Evolutionary conservation across 2,888 invertebrate genomes (phyloP), one percentile per base, ranked within the genome.

Genomic region (Quadroppia sp.): DNA sequence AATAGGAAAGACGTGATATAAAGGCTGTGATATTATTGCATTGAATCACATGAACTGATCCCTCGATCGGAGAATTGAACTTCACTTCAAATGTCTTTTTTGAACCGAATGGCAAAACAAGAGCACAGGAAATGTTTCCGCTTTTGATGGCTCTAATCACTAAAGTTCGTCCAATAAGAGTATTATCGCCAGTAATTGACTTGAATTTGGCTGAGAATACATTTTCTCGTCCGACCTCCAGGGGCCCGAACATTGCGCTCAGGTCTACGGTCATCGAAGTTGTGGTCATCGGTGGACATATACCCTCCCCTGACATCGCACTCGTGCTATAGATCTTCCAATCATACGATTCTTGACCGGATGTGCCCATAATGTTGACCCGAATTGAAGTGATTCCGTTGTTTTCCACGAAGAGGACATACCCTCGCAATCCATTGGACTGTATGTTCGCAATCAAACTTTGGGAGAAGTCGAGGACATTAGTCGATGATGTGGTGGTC

Each of bases 111-210:
- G 79, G 78, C 53, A 78, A 74, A 25, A 79, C 75, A 15, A 76
- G 75, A 17, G 78, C 76, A 64, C 79, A 79, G 7, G 77, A 75
- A 11, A 75, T 36, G 6, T 74, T 50, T 11, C 78, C 78, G 32
- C 75, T 77, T 50, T 77, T 75, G 4, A 71, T 53, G 17, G 77
- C 76, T 23, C 75, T 64, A 13, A 79, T 70, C 17, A 78, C 76
- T 20, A 79, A 73, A 13, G 78, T 78, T 70, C 76, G 61, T 7
- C 79, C 79, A 3, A 79, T 36, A 20, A 78, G 74, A 2, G 77
- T 76, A n/a, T 76, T 75, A 23, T 76, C 76, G 17, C 76, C 76
- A 36, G 72, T 75, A 15, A 74, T 70, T 70, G 70, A 69, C 17
- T 70, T 48, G 15, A 74, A 45, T 56, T 71, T 69, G 1, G 70